Evolutionary conservation across 2,888 invertebrate species (phyloP).

Genomic region (Dendrolimus houi): DNA sequence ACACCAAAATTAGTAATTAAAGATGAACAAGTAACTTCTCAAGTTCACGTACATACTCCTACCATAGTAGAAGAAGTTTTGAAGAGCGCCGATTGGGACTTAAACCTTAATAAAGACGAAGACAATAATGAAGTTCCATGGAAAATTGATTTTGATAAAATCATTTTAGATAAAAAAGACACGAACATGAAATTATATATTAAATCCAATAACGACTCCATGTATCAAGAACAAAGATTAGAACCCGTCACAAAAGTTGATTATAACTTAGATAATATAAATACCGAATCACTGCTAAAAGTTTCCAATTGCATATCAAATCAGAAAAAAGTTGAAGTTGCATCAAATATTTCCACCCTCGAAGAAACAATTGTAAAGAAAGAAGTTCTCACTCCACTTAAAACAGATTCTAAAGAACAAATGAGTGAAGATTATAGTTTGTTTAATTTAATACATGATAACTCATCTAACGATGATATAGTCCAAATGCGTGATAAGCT

Average conservation of each 20-base stretch:
- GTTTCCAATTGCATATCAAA: neutral
- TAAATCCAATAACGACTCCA: neutral
- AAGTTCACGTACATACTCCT: constrained; percentile 22
- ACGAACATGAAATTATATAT: neutral
- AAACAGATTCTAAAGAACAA: neutral
- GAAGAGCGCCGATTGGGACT: constrained; percentile 16
- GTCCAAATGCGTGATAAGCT: neutral
- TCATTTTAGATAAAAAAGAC: neutral
- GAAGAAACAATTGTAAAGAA: constrained; percentile 2
- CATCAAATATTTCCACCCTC: neutral
- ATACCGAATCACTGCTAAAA: neutral
- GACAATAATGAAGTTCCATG: constrained; percentile 10
- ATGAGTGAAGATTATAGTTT: neutral
- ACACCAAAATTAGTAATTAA: constrained; percentile 13
- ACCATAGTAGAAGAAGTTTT: constrained; percentile 39
- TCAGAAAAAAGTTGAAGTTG: neutral
- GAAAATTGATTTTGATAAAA: constrained; percentile 6
- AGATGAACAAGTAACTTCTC: constrained; percentile 9
- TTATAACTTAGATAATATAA: neutral
- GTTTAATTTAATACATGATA: neutral
- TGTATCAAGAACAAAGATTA: neutral
- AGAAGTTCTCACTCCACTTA: neutral
- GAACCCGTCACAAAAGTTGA: neutral
- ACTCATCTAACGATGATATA: neutral
- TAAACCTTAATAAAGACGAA: constrained; percentile 2